phyloP scores from a whole-genome alignment of 2,888 invertebrate species.

The Laothoe populi region DNA sequence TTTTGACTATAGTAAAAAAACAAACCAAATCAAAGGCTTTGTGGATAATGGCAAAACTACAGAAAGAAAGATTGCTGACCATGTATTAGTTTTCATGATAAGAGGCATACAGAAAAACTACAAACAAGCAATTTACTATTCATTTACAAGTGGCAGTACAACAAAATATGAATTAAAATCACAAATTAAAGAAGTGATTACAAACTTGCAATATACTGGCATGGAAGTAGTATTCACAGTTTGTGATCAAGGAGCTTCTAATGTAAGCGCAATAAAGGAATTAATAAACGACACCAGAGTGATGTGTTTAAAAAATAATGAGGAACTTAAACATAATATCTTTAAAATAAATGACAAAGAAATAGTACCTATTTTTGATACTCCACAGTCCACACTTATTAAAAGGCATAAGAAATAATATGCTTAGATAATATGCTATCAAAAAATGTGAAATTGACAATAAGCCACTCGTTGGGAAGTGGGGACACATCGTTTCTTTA shows the following conservation, averaged over 20 bases:
- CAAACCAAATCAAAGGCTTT: background rate
- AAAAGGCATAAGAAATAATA: background rate
- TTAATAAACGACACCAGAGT: background rate
- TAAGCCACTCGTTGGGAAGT: too few species aligned
- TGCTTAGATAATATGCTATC: too few species aligned
- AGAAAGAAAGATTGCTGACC: background rate
- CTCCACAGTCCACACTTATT: background rate
- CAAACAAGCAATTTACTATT: background rate
- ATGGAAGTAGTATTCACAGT: background rate
- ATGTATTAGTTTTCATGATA: conserved; percentile 4
- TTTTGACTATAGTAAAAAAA: background rate
- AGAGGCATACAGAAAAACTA: background rate
- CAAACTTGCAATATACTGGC: background rate
- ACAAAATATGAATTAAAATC: background rate
- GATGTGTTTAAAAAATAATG: background rate
- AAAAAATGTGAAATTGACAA: too few species aligned
- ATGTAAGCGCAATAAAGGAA: background rate
- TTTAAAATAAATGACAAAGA: background rate
- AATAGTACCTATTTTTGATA: background rate
- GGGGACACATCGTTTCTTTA: too few species aligned
- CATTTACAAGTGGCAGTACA: background rate
- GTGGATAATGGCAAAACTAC: background rate
- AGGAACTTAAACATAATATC: background rate
- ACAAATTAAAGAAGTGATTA: background rate
- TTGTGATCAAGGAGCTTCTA: background rate